These are phyloP conservation scores for Calvadosia cruxmelitensis DNA, from an alignment of 30 jellyfish, hydroid and myxozoan species.

Conservation along the genomic window DNA sequence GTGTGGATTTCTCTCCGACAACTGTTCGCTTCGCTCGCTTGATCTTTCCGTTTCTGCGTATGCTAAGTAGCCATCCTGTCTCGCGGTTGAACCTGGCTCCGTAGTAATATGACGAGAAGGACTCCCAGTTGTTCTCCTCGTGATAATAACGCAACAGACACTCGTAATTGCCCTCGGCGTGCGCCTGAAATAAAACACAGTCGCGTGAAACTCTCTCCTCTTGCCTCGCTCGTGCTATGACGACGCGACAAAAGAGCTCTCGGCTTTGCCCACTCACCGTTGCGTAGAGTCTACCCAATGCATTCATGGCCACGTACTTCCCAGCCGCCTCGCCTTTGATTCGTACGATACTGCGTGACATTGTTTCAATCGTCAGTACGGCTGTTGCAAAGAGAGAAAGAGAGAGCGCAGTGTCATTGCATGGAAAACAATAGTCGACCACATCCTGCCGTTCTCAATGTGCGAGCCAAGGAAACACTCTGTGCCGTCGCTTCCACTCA, in stretches of 20 bases:
- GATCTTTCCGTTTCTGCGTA: slow-evolving; percentile 65
- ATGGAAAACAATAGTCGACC: not conserved
- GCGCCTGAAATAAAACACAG: too few species aligned
- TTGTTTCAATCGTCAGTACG: slow-evolving; percentile 37
- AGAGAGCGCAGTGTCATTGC: not conserved
- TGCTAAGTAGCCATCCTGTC: slow-evolving; percentile 63
- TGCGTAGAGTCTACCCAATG: slow-evolving; percentile 40
- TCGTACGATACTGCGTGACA: slow-evolving; percentile 57
- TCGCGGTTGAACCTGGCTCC: slow-evolving; percentile 11
- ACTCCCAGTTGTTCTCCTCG: slow-evolving; percentile 60
- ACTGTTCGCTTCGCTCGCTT: slow-evolving; percentile 43
- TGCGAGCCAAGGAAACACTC: too few species aligned
- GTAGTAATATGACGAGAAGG: slow-evolving; percentile 66
- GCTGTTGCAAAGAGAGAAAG: slow-evolving; percentile 40
- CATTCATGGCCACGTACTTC: slow-evolving; percentile 58
- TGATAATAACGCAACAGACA: slow-evolving; percentile 31
- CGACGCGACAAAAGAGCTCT: too few species aligned
- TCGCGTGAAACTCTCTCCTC: too few species aligned
- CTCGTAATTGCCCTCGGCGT: slow-evolving; percentile 6
- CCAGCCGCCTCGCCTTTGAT: slow-evolving; percentile 49
- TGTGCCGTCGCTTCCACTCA: too few species aligned
- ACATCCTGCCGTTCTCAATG: too few species aligned
- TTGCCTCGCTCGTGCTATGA: too few species aligned
- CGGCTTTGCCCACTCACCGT: too few species aligned
- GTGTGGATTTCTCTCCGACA: slow-evolving; percentile 65